Conservation (phyloP, 2,888 invertebrate genomes). For the Lathronympha strigana region DNA sequence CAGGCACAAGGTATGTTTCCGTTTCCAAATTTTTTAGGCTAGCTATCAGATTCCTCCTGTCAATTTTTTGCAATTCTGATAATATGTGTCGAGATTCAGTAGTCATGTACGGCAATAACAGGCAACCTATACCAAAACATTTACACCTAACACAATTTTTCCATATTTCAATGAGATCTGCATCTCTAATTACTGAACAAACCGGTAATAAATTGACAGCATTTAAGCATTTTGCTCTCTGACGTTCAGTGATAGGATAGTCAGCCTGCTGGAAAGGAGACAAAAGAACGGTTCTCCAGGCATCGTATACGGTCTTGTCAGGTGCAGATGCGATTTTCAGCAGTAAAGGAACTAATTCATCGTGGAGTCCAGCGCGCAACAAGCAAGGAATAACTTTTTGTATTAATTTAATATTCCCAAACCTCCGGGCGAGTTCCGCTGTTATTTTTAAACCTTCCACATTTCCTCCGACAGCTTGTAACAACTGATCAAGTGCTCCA, state of each 20-base stretch:
- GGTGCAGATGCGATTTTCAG: conserved; percentile 65
- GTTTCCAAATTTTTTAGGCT: conserved; percentile 76
- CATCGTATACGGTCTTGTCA: conserved; percentile 65
- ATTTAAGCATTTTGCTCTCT: conserved; percentile 72
- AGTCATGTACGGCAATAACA: conserved; percentile 77
- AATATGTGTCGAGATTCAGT: conserved; percentile 65
- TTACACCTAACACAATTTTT: conserved; percentile 76
- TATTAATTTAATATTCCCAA: conserved; percentile 62
- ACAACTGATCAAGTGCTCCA: conserved; percentile 69
- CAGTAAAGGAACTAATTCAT: conserved; percentile 73
- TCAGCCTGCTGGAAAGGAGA: conserved; percentile 78
- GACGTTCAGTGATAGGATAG: conserved; percentile 77
- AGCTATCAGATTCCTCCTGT: conserved; percentile 73
- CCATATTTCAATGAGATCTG: conserved; percentile 77
- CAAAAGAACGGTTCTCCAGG: conserved; percentile 75
- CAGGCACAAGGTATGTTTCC: conserved; percentile 75
- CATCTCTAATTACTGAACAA: conserved; percentile 75
- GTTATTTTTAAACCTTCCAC: conserved; percentile 67
- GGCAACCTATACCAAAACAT: conserved; percentile 73
- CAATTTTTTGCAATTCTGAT: conserved; percentile 72
- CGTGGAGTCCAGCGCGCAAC: conserved; percentile 64
- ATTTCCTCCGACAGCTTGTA: conserved; percentile 65
- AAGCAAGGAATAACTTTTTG: conserved; percentile 64
- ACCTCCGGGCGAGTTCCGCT: conserved; percentile 65
- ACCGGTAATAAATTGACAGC: conserved; percentile 74